Conservation (phyloP, 2,888 invertebrate genomes). For the Metalampra italica region DNA sequence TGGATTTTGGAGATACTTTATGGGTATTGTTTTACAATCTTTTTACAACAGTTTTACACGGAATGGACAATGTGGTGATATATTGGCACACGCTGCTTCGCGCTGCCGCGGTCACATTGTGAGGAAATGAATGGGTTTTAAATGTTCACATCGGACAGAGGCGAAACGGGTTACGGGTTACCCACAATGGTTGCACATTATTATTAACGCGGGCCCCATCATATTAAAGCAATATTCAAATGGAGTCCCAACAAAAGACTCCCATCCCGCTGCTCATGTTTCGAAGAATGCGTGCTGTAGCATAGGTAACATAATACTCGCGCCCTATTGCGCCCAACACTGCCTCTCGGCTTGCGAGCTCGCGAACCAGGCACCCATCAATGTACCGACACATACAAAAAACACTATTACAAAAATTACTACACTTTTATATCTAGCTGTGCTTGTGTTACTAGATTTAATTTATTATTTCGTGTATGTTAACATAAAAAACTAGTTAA, state of each 20-base stretch:
- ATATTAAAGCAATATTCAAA: slow-evolving; percentile 72
- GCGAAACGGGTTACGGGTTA: slow-evolving; percentile 6
- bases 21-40: slow-evolving; percentile 58
- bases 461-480: not conserved
- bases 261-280: slow-evolving; percentile 61
- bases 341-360: slow-evolving; percentile 25
- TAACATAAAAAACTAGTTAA: no score
- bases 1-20: slow-evolving; percentile 47
- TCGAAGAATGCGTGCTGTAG: slow-evolving; percentile 63
- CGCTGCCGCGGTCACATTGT: slow-evolving; percentile 23
- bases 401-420: slow-evolving; percentile 3
- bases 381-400: slow-evolving; percentile 1
- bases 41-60: slow-evolving; percentile 46
- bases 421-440: no score
- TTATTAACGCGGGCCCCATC: slow-evolving; percentile 53
- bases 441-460: not conserved
- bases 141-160: slow-evolving; percentile 15
- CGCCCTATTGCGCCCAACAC: slow-evolving; percentile 36
- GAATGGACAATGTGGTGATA: slow-evolving; percentile 34
- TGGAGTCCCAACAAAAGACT: slow-evolving; percentile 67
- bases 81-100: slow-evolving; percentile 30
- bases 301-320: slow-evolving; percentile 66
- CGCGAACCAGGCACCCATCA: slow-evolving; percentile 19
- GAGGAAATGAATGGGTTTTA: slow-evolving; percentile 10
- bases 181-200: slow-evolving; percentile 22